Base-by-base conservation (phyloP, 2,888 invertebrate species). In the Ommatoiulus sabulosus region DNA sequence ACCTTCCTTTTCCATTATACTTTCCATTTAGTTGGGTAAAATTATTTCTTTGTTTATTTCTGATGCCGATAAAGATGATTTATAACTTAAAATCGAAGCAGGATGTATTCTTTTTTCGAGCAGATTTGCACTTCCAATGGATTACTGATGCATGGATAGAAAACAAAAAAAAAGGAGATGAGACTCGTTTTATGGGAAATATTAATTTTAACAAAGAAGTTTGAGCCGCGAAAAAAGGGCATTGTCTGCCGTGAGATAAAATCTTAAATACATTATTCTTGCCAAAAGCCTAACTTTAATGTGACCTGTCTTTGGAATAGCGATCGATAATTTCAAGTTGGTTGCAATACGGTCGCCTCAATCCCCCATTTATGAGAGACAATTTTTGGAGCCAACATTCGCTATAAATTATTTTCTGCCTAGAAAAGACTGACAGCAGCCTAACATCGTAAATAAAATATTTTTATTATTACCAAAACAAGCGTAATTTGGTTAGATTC, bases 11-110 rank as follows among this genome's bases (percentile, higher is more conserved):
- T 24, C n/a, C 72, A 72, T 72, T 72, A 72, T 72, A 24, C 24
- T 72, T 24, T 72, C 72, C 72, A 72, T 72, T 72, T 72, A 72
- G 72, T 72, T 72, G 72, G 20, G 72, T 72, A 24, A 72, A 72
- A 72, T 72, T 72, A 72, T 72, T 72, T 72, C 72, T 72, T 72
- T 72, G 72, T 72, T 72, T 72, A 72, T 72, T 72, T 72, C 72
- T 72, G 72, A 5, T 24, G 72, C n/a, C 24, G 24, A 24, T 24
- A 72, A 72, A 72, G 72, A 72, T 72, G 72, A 72, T 72, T 72
- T 72, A 72, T 72, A 72, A 72, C 72, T 72, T 72, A 72, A 72
- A 72, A 24, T 24, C n/a, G 72, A 72, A 24, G 72, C 6, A 52
- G 17, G 24, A 24, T 20, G 24, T 24, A 7, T 24, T 72, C 24